Evolutionary conservation across 2,113 vertebrate genomes (phyloP).

Genomic region (Callithrix jacchus): DNA sequence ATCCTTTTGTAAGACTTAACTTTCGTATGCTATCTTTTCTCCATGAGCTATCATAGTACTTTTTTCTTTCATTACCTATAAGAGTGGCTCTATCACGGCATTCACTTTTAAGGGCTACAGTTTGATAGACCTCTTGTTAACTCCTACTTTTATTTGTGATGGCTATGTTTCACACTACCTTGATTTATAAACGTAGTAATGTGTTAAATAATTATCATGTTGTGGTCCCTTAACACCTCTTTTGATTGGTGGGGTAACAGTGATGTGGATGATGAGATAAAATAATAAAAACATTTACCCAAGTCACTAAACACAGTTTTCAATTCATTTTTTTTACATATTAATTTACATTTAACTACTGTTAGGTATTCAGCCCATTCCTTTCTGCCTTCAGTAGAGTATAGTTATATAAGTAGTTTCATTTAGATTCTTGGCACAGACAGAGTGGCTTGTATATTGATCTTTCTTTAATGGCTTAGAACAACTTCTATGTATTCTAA

Average conservation of each 20-base stretch:
- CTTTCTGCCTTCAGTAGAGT: constrained; percentile 37
- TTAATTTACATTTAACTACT: not conserved
- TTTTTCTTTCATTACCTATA: not conserved
- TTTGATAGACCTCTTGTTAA: constrained; percentile 45
- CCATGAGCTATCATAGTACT: not conserved
- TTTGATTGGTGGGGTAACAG: constrained; percentile 9
- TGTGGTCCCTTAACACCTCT: not conserved
- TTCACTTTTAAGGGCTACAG: constrained; percentile 24
- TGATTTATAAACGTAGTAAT: not conserved
- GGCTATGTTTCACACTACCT: constrained; percentile 16
- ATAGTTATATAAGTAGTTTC: constrained; percentile 8
- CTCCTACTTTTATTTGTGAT: not conserved
- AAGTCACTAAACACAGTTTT: constrained; percentile 23
- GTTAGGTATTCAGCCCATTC: not conserved
- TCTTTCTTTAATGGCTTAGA: constrained; percentile 51
- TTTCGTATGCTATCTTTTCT: not conserved
- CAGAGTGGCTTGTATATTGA: not conserved
- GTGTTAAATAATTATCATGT: not conserved
- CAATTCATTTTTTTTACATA: not conserved
- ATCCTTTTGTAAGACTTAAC: constrained; percentile 2
- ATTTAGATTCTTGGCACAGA: constrained; percentile 37
- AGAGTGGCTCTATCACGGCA: not conserved
- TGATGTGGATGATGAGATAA: not conserved
- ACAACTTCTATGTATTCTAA: constrained; percentile 13
- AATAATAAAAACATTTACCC: not conserved